These are phyloP conservation scores for Yponomeuta malinellus DNA, from an alignment of 2,888 invertebrate species.

Conservation along the genomic window DNA sequence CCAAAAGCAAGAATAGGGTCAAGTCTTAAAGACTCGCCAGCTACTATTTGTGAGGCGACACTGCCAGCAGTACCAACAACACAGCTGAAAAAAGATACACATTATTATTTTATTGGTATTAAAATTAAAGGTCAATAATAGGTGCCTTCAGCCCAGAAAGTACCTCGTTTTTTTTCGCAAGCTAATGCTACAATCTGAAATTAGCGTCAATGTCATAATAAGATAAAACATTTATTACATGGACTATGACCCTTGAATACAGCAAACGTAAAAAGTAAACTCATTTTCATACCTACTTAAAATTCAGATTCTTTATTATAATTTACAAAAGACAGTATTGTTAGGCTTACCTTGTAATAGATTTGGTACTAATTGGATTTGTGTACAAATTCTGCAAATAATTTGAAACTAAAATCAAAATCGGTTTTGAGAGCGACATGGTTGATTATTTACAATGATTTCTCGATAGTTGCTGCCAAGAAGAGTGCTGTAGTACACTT, in stretches of 20 bases:
- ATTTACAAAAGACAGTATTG: background rate
- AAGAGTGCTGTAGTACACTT: background rate
- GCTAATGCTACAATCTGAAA: background rate
- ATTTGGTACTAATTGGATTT: constrained; percentile 86
- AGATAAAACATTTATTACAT: background rate
- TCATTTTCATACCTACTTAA: too few species aligned
- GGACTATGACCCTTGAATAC: background rate
- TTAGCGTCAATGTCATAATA: background rate
- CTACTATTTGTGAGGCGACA: constrained; percentile 81
- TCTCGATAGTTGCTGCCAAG: background rate
- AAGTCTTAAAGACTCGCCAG: constrained; percentile 78
- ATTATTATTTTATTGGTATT: background rate
- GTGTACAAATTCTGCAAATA: constrained; percentile 86
- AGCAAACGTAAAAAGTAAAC: background rate
- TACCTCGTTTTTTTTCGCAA: background rate
- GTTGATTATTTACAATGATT: background rate
- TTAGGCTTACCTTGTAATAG: constrained; percentile 82
- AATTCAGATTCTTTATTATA: too few species aligned
- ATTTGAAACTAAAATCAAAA: constrained; percentile 79
- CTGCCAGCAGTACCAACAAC: constrained; percentile 83
- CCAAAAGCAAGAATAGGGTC: constrained; percentile 84
- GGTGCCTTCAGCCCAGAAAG: background rate
- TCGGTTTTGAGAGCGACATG: constrained; percentile 83
- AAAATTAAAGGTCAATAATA: background rate
- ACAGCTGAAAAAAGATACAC: constrained; percentile 72